Conservation (phyloP, 2,113 vertebrate species). For the Opisthocomus hoazin region DNA sequence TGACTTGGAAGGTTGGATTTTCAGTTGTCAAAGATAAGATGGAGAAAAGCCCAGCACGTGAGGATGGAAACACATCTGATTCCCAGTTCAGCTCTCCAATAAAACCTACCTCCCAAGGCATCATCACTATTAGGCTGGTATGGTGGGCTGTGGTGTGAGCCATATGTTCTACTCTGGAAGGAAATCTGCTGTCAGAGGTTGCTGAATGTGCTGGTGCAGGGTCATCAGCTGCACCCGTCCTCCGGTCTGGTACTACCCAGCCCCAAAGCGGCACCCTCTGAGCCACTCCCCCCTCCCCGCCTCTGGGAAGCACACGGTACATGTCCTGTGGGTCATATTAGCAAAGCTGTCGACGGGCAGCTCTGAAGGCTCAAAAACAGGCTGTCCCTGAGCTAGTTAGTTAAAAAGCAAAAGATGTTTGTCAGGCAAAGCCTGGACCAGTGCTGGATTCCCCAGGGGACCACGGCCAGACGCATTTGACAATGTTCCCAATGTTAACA, state of each 20-base stretch:
- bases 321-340: not conserved
- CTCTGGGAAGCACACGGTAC: not conserved
- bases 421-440: not conserved
- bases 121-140: not conserved
- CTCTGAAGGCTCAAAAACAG: not conserved
- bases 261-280: not conserved
- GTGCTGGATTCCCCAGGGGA: not conserved
- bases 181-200: not conserved
- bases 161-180: not conserved
- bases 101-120: not conserved
- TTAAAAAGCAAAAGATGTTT: not conserved
- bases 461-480: not conserved
- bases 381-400: not conserved
- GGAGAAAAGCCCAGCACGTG: not conserved
- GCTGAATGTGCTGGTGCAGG: not conserved
- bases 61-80: not conserved
- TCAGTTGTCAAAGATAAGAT: not conserved
- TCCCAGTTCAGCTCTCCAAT: not conserved
- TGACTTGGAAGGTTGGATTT: not conserved
- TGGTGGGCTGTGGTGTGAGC: not conserved
- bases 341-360: not conserved
- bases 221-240: not conserved
- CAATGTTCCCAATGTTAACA: not conserved
- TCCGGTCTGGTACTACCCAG: not conserved
- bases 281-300: not conserved